Conservation (phyloP, 2,888 invertebrate genomes). For the Rosalia funebris region DNA sequence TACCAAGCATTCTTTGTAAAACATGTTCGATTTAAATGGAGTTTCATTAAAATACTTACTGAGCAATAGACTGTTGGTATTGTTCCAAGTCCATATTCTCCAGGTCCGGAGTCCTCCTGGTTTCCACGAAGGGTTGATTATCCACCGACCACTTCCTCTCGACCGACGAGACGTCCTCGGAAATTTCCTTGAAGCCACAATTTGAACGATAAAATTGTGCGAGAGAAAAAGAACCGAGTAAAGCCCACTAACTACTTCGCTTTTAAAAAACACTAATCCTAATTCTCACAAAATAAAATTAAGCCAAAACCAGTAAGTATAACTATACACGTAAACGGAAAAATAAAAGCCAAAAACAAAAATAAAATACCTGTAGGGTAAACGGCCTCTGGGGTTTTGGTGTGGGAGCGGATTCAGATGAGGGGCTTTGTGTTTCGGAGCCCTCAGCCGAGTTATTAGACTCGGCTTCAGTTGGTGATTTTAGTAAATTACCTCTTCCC, state of each 20-base stretch:
- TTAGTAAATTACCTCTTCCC: slow-evolving; percentile 65
- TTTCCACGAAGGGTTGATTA: slow-evolving; percentile 70
- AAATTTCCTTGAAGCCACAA: slow-evolving; percentile 66
- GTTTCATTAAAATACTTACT: slow-evolving; percentile 74
- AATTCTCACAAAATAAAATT: slow-evolving; percentile 7
- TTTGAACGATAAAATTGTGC: neutral
- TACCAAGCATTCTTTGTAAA: no score
- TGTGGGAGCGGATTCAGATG: slow-evolving; percentile 59
- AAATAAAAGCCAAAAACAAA: slow-evolving; percentile 33
- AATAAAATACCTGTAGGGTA: slow-evolving; percentile 68
- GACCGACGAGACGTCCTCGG: slow-evolving; percentile 68
- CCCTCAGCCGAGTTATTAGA: slow-evolving; percentile 54
- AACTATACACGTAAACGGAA: slow-evolving; percentile 22
- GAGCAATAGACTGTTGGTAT: slow-evolving; percentile 75
- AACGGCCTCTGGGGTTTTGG: slow-evolving; percentile 69
- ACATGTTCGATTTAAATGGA: no score
- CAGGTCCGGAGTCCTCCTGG: slow-evolving; percentile 77
- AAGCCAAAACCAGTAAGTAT: slow-evolving; percentile 28
- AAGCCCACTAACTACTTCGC: slow-evolving; percentile 20
- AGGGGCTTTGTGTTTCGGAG: slow-evolving; percentile 59
- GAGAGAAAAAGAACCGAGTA: neutral
- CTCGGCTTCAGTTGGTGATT: slow-evolving; percentile 54
- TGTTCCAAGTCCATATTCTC: slow-evolving; percentile 82
- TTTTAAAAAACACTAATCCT: slow-evolving; percentile 2
- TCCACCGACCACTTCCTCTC: slow-evolving; percentile 77